Evolutionary conservation across 2,113 vertebrate genomes (phyloP).

Genomic region (Heterochromis multidens): DNA sequence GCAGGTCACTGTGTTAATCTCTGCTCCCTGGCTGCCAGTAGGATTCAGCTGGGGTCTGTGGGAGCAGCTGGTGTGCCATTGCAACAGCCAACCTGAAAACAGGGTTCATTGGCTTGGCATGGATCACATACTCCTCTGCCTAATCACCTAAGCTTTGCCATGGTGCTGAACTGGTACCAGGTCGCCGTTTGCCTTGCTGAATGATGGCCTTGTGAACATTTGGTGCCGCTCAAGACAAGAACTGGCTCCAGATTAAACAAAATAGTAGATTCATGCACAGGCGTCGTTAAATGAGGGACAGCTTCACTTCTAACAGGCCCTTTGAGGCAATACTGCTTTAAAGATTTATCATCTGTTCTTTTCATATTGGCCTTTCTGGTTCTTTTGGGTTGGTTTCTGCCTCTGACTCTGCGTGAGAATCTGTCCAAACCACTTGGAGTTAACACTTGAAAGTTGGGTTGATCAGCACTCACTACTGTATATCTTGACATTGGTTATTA

Average conservation of each 20-base stretch:
- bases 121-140: slow-evolving; percentile 42
- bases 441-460: neutral
- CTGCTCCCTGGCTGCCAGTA: slow-evolving; percentile 43
- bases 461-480: neutral
- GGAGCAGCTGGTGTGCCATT: slow-evolving; percentile 66
- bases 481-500: neutral
- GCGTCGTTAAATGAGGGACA: neutral
- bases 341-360: neutral
- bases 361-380: neutral
- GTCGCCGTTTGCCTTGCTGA: neutral
- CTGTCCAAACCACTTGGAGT: neutral
- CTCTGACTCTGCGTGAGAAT: neutral
- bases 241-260: neutral
- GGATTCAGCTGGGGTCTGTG: slow-evolving; percentile 59
- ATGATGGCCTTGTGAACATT: slow-evolving; percentile 22
- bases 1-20: slow-evolving; percentile 68
- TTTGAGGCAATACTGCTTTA: neutral
- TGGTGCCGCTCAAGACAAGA: neutral
- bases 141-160: neutral
- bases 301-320: neutral
- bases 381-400: neutral
- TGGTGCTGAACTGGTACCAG: slow-evolving; percentile 14
- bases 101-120: slow-evolving; percentile 55
- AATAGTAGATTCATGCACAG: neutral
- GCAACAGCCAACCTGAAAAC: slow-evolving; percentile 55